A percentile compares a stretch with the other conserved stretches of the same genome.
Evolutionary conservation across 35 echinoderm and acorn worm species (phyloP).

Genomic region (Nesometra sesokonis): DNA sequence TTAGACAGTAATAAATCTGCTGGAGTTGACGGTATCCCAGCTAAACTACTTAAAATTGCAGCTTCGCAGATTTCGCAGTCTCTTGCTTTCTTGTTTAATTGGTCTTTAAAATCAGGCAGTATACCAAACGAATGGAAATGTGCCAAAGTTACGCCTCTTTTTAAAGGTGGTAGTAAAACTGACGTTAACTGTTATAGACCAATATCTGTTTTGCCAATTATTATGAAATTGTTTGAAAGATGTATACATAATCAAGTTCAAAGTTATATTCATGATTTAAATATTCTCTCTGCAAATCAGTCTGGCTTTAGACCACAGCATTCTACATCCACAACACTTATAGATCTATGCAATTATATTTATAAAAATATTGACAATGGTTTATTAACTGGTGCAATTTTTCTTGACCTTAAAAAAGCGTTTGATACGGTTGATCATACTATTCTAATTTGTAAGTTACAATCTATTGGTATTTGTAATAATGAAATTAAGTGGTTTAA

Average conservation of each 20-base stretch:
- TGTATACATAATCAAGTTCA: slow-evolving; percentile 21
- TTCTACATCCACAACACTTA: slow-evolving; percentile 19
- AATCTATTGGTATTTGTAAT: background rate
- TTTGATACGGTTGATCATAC: slow-evolving; percentile 32
- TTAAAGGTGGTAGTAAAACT: slow-evolving; percentile 15
- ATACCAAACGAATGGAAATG: slow-evolving; percentile 31
- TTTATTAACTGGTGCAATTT: slow-evolving; percentile 11
- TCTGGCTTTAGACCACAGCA: slow-evolving; percentile 20
- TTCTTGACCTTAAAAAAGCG: slow-evolving; percentile 31
- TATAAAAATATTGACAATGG: slow-evolving; percentile 18
- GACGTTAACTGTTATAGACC: slow-evolving; percentile 17
- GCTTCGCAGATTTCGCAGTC: slow-evolving; percentile 1
- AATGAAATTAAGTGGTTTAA: background rate
- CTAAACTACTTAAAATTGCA: slow-evolving; percentile 23
- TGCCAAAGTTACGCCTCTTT: slow-evolving; percentile 18
- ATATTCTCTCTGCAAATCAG: slow-evolving; percentile 7
- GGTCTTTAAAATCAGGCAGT: background rate
- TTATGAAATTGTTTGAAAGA: slow-evolving; percentile 41
- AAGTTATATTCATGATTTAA: slow-evolving; percentile 5
- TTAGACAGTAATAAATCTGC: slow-evolving; percentile 15
- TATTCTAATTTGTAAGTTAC: background rate
- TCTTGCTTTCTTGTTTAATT: slow-evolving; percentile 9
- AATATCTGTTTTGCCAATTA: slow-evolving; percentile 24
- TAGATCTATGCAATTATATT: slow-evolving; percentile 20
- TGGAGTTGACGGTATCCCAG: slow-evolving; percentile 14